Percentiles rank a stretch among this genome's conserved stretches.
These are phyloP conservation scores for Sipunculus nudus DNA, from an alignment of 2,888 invertebrate genomes.

Conservation along the genomic window DNA sequence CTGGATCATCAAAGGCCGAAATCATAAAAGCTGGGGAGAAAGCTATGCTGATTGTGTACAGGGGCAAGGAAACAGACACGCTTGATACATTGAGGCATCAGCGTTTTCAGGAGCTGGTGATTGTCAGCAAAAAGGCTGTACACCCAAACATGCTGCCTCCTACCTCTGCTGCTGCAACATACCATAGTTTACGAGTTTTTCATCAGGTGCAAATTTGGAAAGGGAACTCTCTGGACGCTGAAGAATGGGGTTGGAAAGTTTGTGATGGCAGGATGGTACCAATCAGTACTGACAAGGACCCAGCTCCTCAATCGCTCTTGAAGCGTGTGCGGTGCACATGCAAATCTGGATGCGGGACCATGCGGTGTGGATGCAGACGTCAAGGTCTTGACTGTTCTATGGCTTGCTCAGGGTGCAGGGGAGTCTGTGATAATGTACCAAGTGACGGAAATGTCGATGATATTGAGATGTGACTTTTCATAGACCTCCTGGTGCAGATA, in stretches of 20 bases:
- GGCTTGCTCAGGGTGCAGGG: constrained; percentile 23
- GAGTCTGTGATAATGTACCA: no score
- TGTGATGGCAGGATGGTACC: constrained; percentile 17
- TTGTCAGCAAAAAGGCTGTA: constrained; percentile 21
- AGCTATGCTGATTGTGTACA: background rate
- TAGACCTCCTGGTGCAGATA: no score
- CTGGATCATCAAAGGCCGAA: background rate
- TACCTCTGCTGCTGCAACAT: constrained; percentile 38
- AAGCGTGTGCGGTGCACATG: constrained; percentile 39
- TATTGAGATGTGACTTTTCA: no score
- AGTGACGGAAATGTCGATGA: no score
- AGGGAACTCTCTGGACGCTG: constrained; percentile 16
- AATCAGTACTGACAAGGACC: constrained; percentile 14
- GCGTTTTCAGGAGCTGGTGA: constrained; percentile 27
- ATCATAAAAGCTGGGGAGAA: background rate
- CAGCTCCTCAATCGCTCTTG: constrained; percentile 39
- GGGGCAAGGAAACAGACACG: background rate
- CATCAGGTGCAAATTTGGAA: constrained; percentile 41
- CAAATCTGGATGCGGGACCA: constrained; percentile 31
- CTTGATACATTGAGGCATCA: background rate
- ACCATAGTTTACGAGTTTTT: constrained; percentile 38
- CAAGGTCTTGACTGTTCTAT: constrained; percentile 18
- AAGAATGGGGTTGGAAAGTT: constrained; percentile 39
- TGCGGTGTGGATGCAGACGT: constrained; percentile 28
- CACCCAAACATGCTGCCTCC: constrained; percentile 40